phyloP scores from a whole-genome alignment of 2,797 vertebrate genomes.

The Diplodus puntazzo region DNA sequence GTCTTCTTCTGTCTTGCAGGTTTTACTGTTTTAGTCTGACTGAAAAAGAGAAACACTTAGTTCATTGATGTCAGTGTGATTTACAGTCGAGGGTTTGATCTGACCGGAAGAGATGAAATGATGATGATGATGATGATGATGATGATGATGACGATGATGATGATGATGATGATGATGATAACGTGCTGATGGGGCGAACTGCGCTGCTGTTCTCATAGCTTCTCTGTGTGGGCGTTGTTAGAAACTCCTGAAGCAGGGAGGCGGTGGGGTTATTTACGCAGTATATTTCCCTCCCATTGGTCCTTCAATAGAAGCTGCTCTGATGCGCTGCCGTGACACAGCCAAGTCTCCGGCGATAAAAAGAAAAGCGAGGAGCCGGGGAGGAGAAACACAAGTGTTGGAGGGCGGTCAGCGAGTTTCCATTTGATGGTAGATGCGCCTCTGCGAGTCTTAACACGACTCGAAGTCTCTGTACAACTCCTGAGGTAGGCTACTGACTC shows the following conservation, averaged over 20 bases:
- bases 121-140: slow-evolving; percentile 3
- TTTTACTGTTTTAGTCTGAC: not conserved
- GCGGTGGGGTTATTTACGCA: slow-evolving; percentile 66
- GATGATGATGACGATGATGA: slow-evolving; percentile 21
- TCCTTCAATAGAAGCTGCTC: slow-evolving; percentile 57
- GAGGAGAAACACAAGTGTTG: slow-evolving; percentile 43
- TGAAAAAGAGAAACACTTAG: not conserved
- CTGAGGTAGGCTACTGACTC: slow-evolving; percentile 69
- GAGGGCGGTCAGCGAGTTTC: slow-evolving; percentile 42
- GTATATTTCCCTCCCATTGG: slow-evolving; percentile 78
- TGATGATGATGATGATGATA: slow-evolving; percentile 37
- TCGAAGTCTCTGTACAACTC: slow-evolving; percentile 67
- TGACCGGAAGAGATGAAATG: slow-evolving; percentile 29
- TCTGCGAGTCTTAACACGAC: slow-evolving; percentile 60
- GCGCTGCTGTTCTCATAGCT: slow-evolving; percentile 41
- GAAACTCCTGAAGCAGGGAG: slow-evolving; percentile 60
- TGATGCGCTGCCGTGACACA: slow-evolving; percentile 75
- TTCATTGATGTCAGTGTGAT: slow-evolving; percentile 32
- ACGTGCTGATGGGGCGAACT: slow-evolving; percentile 40
- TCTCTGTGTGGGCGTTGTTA: slow-evolving; percentile 70
- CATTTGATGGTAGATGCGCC: slow-evolving; percentile 46
- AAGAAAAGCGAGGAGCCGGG: slow-evolving; percentile 56
- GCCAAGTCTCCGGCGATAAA: slow-evolving; percentile 68
- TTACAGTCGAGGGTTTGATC: slow-evolving; percentile 41
- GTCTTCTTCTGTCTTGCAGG: not conserved